Evolutionary conservation across 2,113 vertebrate genomes (phyloP), one percentile per base, ranked within the genome.

Genomic region (Struthidea cinerea): DNA sequence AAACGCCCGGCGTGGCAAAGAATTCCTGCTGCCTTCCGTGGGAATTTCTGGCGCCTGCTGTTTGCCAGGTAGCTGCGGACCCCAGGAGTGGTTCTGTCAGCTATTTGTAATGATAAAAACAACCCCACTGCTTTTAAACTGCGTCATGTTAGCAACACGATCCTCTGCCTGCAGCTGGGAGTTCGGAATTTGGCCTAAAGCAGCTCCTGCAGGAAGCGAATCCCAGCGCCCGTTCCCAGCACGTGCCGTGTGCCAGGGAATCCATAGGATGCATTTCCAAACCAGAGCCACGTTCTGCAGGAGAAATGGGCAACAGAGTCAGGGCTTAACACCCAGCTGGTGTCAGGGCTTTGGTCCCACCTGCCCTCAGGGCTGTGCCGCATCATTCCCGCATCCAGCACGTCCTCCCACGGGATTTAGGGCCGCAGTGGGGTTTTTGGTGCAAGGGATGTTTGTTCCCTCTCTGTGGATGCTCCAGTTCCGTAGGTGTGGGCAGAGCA

Each of bases 401-500:
- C 6, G 5, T 3, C 3, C 0, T 59, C 55, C 61, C 8, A 0
- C 5, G 10, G 71, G 61, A 16, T 86, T 80, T 68, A 23, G 55
- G 37, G 52, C 71, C 23, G 10, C 4, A 15, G 1, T 6, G 28
- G 52, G 53, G 13, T 2, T 39, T 80, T 68, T 49, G 44, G 9
- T 46, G 42, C 0, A 2, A n/a, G 52, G n/a, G 57, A 7, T 9
- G 21, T 15, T 37, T 1, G 0, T 35, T 56, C 16, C 10, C 49
- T 13, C 4, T n/a, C 17, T 9, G 10, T 22, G 9, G 41, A 4
- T 75, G 39, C 28, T 55, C 37, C 32, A 3, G 0, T 35, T 64
- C 88, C 33, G 0, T 10, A 16, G 47, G 15, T 13, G 0, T 0
- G 3, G 64, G 22, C 3, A 0, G 12, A 60, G 52, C 39, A 33